phyloP scores from a whole-genome alignment of 2,113 vertebrate genomes.

The Centropus bengalensis region DNA sequence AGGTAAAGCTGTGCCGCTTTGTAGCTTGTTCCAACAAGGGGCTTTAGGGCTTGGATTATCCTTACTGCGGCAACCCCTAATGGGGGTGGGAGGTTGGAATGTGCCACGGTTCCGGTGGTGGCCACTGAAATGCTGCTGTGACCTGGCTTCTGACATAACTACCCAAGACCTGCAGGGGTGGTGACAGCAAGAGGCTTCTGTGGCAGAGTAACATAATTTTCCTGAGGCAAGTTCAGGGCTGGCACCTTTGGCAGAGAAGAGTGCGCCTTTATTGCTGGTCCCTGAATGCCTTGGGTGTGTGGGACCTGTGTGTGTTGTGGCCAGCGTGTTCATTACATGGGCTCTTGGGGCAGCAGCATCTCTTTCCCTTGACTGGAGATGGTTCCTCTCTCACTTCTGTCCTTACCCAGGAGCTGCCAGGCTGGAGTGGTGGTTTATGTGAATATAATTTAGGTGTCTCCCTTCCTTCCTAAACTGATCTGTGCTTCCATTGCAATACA shows the following conservation, averaged over 20 bases:
- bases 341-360: not conserved
- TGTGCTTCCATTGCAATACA: not conserved
- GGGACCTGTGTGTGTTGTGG: not conserved
- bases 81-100: not conserved
- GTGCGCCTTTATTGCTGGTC: not conserved
- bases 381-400: not conserved
- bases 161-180: not conserved
- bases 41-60: slow-evolving; percentile 13
- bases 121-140: not conserved
- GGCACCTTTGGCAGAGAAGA: not conserved
- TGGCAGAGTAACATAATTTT: not conserved
- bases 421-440: not conserved
- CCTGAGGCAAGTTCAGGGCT: not conserved
- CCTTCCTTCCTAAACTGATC: not conserved
- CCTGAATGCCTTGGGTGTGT: not conserved
- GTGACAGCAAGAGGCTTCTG: not conserved
- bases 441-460: not conserved
- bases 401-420: not conserved
- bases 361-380: not conserved
- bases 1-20: not conserved
- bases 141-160: not conserved
- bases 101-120: not conserved
- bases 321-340: not conserved
- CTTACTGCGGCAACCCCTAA: not conserved
- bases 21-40: not conserved